A percentile compares a stretch with the other conserved stretches of the same genome.
phyloP scores from a whole-genome alignment of 1,140 invertebrate species.

The Oscheius sp. region DNA sequence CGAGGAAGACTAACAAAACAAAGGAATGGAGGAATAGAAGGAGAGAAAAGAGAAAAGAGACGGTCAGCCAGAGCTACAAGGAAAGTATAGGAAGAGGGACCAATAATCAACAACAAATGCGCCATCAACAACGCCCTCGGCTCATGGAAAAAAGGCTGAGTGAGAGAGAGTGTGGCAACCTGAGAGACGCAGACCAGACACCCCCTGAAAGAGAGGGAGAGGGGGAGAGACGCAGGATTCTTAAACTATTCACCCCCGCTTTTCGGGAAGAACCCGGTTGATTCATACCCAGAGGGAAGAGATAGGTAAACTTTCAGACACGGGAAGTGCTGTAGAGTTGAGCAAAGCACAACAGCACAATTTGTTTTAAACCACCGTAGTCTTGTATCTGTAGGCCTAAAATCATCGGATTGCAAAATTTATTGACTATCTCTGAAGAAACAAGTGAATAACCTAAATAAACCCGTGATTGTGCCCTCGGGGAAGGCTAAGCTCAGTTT shows the following conservation, averaged over 20 bases:
- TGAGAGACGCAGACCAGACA: neutral
- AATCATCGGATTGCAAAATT: too few relatives aligned
- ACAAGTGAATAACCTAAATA: too few relatives aligned
- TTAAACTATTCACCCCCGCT: constrained; percentile 9
- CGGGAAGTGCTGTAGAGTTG: too few relatives aligned
- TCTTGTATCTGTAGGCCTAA: too few relatives aligned
- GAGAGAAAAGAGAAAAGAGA: neutral
- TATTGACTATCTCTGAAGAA: too few relatives aligned
- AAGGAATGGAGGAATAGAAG: neutral
- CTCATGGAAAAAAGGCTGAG: constrained; percentile 7
- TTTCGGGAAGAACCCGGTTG: too few relatives aligned
- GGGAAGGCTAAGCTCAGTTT: neutral
- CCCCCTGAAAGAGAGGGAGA: neutral
- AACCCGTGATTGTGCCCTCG: neutral
- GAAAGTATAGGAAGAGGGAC: neutral
- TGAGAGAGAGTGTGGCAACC: neutral
- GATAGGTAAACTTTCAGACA: too few relatives aligned
- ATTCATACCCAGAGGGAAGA: too few relatives aligned
- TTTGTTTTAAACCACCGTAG: too few relatives aligned
- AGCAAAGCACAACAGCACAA: too few relatives aligned
- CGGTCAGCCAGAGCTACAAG: too few relatives aligned
- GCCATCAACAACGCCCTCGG: neutral
- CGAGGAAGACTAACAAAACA: neutral
- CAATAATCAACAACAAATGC: neutral
- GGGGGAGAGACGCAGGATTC: neutral